Evolutionary conservation across 2,113 vertebrate genomes (phyloP).

Genomic region (Halichoeres trimaculatus): DNA sequence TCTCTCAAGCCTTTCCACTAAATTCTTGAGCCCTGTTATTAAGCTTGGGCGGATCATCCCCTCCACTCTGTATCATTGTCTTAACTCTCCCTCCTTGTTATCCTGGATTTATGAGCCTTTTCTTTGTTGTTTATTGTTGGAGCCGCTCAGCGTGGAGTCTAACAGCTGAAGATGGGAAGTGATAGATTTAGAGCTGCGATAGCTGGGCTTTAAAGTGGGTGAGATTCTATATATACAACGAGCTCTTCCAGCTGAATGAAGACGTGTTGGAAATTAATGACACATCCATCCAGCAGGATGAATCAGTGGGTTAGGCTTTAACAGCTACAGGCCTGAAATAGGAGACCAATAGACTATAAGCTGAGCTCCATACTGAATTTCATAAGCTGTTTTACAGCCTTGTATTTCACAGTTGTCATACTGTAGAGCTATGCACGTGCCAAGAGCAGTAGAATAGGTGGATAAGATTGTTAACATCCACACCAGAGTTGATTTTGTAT

Average conservation of each 20-base stretch:
- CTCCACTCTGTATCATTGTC: conserved; percentile 6
- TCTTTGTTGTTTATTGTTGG: conserved; percentile 2
- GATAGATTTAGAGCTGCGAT: conserved; percentile 21
- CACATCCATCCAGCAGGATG: conserved; percentile 22
- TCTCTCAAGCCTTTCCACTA: conserved; percentile 56
- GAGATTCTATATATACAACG: conserved; percentile 21
- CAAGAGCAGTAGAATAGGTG: conserved; percentile 15
- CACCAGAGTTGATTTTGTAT: background rate
- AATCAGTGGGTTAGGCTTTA: conserved; percentile 40
- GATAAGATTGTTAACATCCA: background rate
- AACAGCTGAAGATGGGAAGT: conserved; percentile 1
- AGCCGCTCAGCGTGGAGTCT: conserved; percentile 8
- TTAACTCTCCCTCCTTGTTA: conserved; percentile 8
- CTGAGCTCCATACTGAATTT: conserved; percentile 24
- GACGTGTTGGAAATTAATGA: conserved; percentile 31
- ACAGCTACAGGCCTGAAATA: conserved; percentile 31
- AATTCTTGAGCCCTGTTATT: conserved; percentile 65
- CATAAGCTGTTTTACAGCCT: conserved; percentile 34
- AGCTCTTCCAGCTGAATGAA: conserved; percentile 19
- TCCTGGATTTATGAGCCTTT: conserved; percentile 3
- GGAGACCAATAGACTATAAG: conserved; percentile 9
- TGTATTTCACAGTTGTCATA: conserved; percentile 45
- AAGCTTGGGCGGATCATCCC: conserved; percentile 39
- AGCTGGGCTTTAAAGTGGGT: background rate
- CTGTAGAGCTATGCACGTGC: conserved; percentile 13